Conservation (phyloP, 2,888 invertebrate species). For the Lamproptera curius region DNA sequence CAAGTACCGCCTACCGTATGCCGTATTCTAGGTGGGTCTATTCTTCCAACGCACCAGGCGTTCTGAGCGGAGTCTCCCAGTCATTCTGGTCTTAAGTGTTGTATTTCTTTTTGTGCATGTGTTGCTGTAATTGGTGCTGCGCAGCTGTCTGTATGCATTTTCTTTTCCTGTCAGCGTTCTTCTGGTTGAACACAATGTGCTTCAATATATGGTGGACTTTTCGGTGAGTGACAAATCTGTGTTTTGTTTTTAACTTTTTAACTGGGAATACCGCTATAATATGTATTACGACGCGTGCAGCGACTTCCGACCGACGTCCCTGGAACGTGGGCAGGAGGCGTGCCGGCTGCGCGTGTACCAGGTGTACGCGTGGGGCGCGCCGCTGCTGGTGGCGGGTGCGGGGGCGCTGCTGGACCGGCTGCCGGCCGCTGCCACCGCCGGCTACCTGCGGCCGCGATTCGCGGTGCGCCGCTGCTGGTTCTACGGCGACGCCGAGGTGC, state of each 20-base stretch:
- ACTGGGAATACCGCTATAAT: too few relatives aligned
- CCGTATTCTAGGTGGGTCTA: constrained; percentile 83
- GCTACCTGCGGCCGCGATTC: constrained; percentile 86
- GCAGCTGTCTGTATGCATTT: constrained; percentile 91
- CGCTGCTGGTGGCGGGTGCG: constrained; percentile 85
- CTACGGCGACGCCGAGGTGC: constrained; percentile 88
- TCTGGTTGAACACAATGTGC: constrained; percentile 96
- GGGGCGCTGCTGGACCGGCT: constrained; percentile 86
- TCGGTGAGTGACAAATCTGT: constrained; percentile 83
- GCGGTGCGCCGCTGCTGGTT: constrained; percentile 91
- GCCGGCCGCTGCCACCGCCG: constrained; percentile 72
- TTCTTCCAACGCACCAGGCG: not conserved
- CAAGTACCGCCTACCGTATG: constrained; percentile 80
- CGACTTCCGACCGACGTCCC: constrained; percentile 89
- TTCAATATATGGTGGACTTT: constrained; percentile 97
- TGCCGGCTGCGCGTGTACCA: constrained; percentile 88
- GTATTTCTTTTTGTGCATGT: constrained; percentile 29
- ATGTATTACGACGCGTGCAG: constrained; percentile 54
- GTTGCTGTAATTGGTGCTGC: constrained; percentile 40
- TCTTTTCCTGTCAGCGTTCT: constrained; percentile 93
- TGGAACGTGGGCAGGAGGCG: constrained; percentile 91
- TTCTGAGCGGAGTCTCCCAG: not conserved
- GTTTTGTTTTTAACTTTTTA: too few relatives aligned
- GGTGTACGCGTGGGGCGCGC: constrained; percentile 92
- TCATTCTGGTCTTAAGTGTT: constrained; percentile 2